A percentile compares a stretch with the other conserved stretches of the same genome.
Conservation (phyloP, 2,888 invertebrate genomes). For the Sicus ferrugineus region DNA sequence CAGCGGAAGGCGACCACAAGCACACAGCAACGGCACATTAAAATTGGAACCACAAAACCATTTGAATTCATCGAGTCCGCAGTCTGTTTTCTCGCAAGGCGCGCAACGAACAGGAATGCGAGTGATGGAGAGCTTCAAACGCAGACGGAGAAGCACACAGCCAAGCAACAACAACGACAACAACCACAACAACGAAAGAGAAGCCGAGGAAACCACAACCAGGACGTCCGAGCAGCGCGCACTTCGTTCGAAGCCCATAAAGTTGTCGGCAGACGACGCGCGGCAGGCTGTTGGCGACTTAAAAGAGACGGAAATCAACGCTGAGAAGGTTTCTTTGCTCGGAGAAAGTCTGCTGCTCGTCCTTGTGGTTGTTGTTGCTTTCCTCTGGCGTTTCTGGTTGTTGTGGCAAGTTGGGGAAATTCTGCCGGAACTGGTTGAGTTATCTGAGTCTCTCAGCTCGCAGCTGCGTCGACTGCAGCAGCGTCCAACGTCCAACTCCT, state of each 20-base stretch:
- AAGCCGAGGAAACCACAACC: background rate
- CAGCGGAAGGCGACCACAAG: background rate
- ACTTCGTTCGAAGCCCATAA: conserved; percentile 29
- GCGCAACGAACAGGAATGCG: background rate
- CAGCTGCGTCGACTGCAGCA: background rate
- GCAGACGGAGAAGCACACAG: background rate
- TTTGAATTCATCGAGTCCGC: conserved; percentile 23
- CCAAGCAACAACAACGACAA: background rate
- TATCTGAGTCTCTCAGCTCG: background rate
- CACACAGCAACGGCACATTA: conserved; percentile 11
- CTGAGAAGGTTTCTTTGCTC: conserved; percentile 13
- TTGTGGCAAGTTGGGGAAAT: conserved; percentile 23
- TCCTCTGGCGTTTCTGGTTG: background rate
- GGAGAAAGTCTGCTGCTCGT: conserved; percentile 1
- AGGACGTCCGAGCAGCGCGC: conserved; percentile 22
- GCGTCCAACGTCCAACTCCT: background rate
- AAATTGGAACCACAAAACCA: conserved; percentile 11
- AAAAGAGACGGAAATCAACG: conserved; percentile 26
- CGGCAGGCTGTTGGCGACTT: conserved; percentile 34
- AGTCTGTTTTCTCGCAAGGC: no score
- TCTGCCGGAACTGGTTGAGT: no score
- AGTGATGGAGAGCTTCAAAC: background rate
- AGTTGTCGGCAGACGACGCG: conserved; percentile 37
- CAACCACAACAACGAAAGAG: background rate
- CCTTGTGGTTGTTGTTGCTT: background rate